Conservation (phyloP, 2,888 invertebrate species). For the Clepsis dumicolana region DNA sequence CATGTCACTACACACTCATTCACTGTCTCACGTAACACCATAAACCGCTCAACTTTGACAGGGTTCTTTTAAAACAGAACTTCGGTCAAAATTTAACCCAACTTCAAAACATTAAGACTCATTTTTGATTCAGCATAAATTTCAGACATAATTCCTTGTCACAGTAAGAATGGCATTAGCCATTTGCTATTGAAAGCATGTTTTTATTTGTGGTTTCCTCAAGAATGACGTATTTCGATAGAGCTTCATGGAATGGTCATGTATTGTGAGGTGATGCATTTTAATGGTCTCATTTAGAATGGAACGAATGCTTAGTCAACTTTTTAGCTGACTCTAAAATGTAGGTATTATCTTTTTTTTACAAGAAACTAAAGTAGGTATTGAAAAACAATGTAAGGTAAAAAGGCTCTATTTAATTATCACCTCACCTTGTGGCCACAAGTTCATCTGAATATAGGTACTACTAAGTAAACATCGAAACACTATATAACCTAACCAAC, state of each 20-base stretch:
- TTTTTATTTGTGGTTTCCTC: conserved; percentile 18
- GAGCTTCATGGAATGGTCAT: not conserved
- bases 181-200: not conserved
- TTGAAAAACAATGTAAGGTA: no score
- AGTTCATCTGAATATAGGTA: no score
- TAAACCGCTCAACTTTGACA: not conserved
- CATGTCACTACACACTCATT: not conserved
- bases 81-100: not conserved
- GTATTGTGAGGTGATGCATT: not conserved
- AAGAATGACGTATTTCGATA: not conserved
- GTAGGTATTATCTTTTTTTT: not conserved
- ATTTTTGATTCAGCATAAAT: not conserved
- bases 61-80: not conserved
- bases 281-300: not conserved
- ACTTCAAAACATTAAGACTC: not conserved
- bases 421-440: no score
- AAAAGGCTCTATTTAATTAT: no score
- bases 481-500: no score
- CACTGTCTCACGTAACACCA: not conserved
- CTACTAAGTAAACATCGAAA: no score
- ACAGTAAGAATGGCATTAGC: not conserved
- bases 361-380: no score
- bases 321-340: not conserved
- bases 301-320: not conserved
- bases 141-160: not conserved